Evolutionary conservation across 2,888 invertebrate species (phyloP), one percentile per base, ranked within the genome.

Genomic region (Ophion costatus): DNA sequence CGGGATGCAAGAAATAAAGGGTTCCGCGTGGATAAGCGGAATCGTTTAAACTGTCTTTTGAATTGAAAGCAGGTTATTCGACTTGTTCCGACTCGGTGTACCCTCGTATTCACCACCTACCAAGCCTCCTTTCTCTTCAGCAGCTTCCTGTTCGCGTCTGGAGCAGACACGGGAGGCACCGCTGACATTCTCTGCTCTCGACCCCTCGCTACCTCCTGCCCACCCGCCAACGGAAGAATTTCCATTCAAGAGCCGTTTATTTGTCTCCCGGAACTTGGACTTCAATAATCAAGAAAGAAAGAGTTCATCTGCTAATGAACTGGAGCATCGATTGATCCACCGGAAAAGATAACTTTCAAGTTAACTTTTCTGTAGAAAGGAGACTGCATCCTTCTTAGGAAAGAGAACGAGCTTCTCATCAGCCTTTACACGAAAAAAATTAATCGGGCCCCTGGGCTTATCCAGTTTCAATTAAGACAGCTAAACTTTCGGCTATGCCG

Each of bases 21-120:
- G 88, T 87, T 86, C 86, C 82, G 61, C 33, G 64, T 83, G 84
- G 84, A 86, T 75, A 79, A 80, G 64, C 80, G 73, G 81, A 86
- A 59, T 74, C 88, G 86, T 83, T 87, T 89, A 88, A 88, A 86
- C 83, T 88, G 88, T 89, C 89, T 89, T 80, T 90, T 89, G 89
- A 90, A 90, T 90, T 84, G 89, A 88, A 87, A 90, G 90, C 90
- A 88, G 88, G 90, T 90, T 89, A 83, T 78, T 82, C 79, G 85
- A 80, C 85, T 80, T 82, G 85, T 82, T 82, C 79, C 66, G 57
- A 77, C 80, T 67, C 73, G 64, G 56, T 17, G 78, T 71, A 71
- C 75, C 75, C 71, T 67, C 59, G 67, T 76, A 80, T 80, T 80
- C 57, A 71, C 38, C 59, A 75, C 63, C 74, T 56, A 66, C 59